Percentiles rank a stretch among this genome's conserved stretches.
Conservation (phyloP, 2,797 vertebrate genomes). For the Arnoldichthys spilopterus region DNA sequence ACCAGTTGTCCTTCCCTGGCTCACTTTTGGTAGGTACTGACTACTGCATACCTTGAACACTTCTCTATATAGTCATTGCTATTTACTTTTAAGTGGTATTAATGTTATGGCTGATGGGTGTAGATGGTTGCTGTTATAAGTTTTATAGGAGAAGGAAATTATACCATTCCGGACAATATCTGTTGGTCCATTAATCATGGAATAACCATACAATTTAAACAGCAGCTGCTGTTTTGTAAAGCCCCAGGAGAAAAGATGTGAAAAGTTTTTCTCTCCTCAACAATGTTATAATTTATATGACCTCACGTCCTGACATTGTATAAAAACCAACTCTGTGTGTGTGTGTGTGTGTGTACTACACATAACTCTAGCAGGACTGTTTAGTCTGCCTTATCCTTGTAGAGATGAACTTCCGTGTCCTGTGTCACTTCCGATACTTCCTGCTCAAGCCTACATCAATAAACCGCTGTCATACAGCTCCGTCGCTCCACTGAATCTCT, state of each 20-base stretch:
- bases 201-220: no score
- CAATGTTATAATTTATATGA: background rate
- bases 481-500: background rate
- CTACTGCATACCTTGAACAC: no score
- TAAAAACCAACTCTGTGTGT: background rate
- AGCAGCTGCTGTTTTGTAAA: background rate
- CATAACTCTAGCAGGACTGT: constrained; percentile 9
- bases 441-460: constrained; percentile 34
- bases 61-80: no score
- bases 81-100: no score
- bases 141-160: no score
- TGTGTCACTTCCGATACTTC: constrained; percentile 43
- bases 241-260: no score
- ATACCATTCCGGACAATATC: no score
- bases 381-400: constrained; percentile 42
- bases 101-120: no score
- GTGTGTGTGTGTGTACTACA: background rate
- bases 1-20: no score
- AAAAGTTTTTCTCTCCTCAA: background rate
- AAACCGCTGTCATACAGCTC: constrained; percentile 37
- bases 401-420: constrained; percentile 38
- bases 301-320: background rate
- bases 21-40: no score
- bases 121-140: no score
- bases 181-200: no score